Evolutionary conservation across 2,888 invertebrate species (phyloP), one percentile per base, ranked within the genome.

Genomic region (Pristionchus fissidentatus): DNA sequence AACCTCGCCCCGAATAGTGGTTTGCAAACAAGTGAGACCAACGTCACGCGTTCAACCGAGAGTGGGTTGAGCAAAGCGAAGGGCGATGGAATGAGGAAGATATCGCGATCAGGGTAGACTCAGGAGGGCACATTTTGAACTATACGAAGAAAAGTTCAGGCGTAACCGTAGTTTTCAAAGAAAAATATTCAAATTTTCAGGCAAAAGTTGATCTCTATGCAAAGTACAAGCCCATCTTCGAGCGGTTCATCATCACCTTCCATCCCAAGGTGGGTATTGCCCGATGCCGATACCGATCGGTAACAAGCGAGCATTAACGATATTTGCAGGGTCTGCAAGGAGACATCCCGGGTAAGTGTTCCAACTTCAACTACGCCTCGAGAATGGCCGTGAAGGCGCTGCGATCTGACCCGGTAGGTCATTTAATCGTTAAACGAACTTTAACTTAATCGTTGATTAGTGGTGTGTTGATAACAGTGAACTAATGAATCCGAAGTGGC

Each of bases 311-410:
- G 0, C 5, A 22, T 22, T 32, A 55, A 19, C 0, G 38, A 32
- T 55, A 4, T 55, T 1, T 60, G 2, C 38, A 60, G 77, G 80
- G 60, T 10, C 85, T 88, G 35, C 87, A 87, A n/a, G 90, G 90
- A 81, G 90, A 90, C 81, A 90, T 90, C 86, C 90, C 90, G 78
- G 90, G 90, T 35, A 90, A 90, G 84, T 90, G 90, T 82, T 89
- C 89, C 29, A 90, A 90, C 84, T 88, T 89, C 85, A 90, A 90
- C 85, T 90, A 88, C 83, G 87, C 89, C 19, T 84, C 88, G 10
- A 83, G 90, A 80, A 86, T 84, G 46, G 89, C 89, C 29, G 87
- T 90, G 35, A 86, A 87, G 62, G 83, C 83, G 49, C 84, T 90
- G 62, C 78, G 89, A 85, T 85, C 85, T 29, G 90, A 90, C 77